Evolutionary conservation across 2,888 invertebrate species (phyloP).

Genomic region (Dryadula phaetusa): DNA sequence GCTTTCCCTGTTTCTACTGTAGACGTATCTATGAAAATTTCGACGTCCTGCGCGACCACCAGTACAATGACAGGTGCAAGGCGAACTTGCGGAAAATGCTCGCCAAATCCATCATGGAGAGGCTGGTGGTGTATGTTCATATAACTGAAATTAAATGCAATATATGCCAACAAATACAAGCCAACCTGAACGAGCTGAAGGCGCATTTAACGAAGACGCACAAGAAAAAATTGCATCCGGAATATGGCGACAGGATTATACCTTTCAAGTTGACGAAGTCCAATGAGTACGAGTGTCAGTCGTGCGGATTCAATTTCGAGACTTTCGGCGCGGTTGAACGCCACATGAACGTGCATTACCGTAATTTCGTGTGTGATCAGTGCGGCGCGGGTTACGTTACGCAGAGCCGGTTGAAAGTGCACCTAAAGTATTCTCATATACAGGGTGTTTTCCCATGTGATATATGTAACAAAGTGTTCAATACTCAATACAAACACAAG

Average conservation of each 20-base stretch:
- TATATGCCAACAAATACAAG: constrained; percentile 54
- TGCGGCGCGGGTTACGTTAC: constrained; percentile 71
- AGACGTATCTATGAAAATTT: constrained; percentile 58
- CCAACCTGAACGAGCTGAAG: constrained; percentile 60
- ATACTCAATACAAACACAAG: constrained; percentile 62
- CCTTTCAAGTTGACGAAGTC: constrained; percentile 61
- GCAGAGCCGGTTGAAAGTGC: constrained; percentile 64
- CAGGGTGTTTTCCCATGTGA: constrained; percentile 62
- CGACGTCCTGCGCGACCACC: constrained; percentile 56
- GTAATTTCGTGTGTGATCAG: constrained; percentile 68
- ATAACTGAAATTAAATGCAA: constrained; percentile 62
- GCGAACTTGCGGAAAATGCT: constrained; percentile 54
- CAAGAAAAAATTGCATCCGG: constrained; percentile 58
- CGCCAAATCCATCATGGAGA: constrained; percentile 59
- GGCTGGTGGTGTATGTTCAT: constrained; percentile 66
- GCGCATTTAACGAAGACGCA: constrained; percentile 60
- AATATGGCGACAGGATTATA: constrained; percentile 63
- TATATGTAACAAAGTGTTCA: constrained; percentile 64
- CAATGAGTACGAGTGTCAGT: constrained; percentile 61
- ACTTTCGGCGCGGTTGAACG: constrained; percentile 69
- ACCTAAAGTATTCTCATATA: constrained; percentile 62
- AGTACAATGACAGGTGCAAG: constrained; percentile 53
- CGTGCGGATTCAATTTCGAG: constrained; percentile 66
- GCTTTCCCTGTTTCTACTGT: constrained; percentile 72
- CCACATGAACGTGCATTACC: constrained; percentile 72